Evolutionary conservation across 1,140 invertebrate genomes (phyloP).

Genomic region (Calycopis cecrops): DNA sequence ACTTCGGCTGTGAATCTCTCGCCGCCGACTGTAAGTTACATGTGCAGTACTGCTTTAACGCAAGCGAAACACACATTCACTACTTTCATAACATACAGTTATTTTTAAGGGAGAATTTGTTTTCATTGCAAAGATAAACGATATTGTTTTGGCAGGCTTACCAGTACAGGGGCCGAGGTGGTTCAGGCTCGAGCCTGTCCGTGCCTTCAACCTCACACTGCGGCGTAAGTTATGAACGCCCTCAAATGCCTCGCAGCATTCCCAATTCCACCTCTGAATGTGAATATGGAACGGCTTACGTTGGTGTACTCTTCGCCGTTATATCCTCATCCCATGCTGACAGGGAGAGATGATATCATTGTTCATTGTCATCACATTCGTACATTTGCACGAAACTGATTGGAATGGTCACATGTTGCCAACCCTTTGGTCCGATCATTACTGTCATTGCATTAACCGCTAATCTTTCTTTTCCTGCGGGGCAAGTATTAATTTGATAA

Average conservation of each 20-base stretch:
- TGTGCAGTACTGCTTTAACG: background rate
- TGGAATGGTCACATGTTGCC: constrained; percentile 38
- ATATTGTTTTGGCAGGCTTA: constrained; percentile 66
- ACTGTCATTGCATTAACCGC: no score
- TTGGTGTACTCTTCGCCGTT: constrained; percentile 55
- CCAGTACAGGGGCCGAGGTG: constrained; percentile 73
- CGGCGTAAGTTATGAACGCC: constrained; percentile 75
- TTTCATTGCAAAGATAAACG: constrained; percentile 31
- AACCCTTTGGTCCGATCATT: constrained; percentile 43
- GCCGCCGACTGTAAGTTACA: constrained; percentile 85
- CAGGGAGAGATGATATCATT: constrained; percentile 53
- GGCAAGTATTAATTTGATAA: constrained; percentile 34
- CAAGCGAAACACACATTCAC: background rate
- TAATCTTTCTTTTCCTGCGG: constrained; percentile 45
- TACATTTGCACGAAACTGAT: constrained; percentile 63
- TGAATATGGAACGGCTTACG: constrained; percentile 54
- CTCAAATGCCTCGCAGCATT: constrained; percentile 42
- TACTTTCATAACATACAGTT: constrained; percentile 5
- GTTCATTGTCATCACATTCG: constrained; percentile 49
- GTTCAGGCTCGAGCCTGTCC: constrained; percentile 84
- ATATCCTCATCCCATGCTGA: constrained; percentile 57
- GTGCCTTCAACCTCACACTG: constrained; percentile 81
- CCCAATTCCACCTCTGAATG: constrained; percentile 50
- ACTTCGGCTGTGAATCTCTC: constrained; percentile 90
- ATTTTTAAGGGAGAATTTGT: background rate